Conservation (phyloP, 2,113 vertebrate genomes). For the zebrafish (Danio rerio) region GRCz12tu NC_133193.1:17573501-17574000, state of each 20-base stretch:
- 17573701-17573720: too few relatives aligned
- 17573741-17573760: slow-evolving; percentile 63
- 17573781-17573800: slow-evolving; percentile 82
- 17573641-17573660: too few relatives aligned
- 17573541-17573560: too few relatives aligned
- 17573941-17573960: too few relatives aligned
- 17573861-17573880: slow-evolving; percentile 60
- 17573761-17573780: slow-evolving; percentile 76
- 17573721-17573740: not conserved
- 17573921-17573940: not conserved
- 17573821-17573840: slow-evolving; percentile 79
- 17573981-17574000: slow-evolving; percentile 59
- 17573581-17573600: too few relatives aligned
- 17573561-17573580: too few relatives aligned
- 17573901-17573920: not conserved
- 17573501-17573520: too few relatives aligned
- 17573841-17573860: slow-evolving; percentile 78
- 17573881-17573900: too few relatives aligned
- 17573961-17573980: slow-evolving; percentile 9
- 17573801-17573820: slow-evolving; percentile 76
- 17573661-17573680: too few relatives aligned
- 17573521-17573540: too few relatives aligned
- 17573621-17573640: too few relatives aligned
- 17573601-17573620: too few relatives aligned
- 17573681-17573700: not conserved